Base-by-base conservation (phyloP, 2,797 vertebrate species). In the Loriculus beryllinus region DNA sequence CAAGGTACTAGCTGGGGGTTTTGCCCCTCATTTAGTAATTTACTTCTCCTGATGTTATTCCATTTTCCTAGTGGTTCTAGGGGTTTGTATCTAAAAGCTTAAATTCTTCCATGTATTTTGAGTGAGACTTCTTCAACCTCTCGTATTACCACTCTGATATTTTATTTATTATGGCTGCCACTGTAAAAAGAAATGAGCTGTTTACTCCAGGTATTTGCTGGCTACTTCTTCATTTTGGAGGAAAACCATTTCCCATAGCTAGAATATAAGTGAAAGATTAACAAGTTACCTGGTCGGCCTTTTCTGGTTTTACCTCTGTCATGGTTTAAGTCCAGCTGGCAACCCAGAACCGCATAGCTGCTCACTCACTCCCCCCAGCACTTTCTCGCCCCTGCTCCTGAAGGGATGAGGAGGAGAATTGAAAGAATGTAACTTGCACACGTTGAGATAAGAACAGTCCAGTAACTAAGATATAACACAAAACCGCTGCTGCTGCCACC, bases 1-100 rank as follows among this genome's bases (percentile, higher is more conserved):
- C 22, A 31, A 1, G 8, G 29, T 22, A 16, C 33, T 65, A 28
- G 1, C 25, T 43, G 17, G 13, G 6, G 4, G 0, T 2, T 9
- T 47, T 51, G 12, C 11, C 4, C 11, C 13, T 54, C 16, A n/a
- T 39, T 42, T 35, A 16, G 29, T 49, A 6, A 67, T 59, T 86
- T 48, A 49, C 6, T 14, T 23, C 3, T 48, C 42, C 9, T 31
- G 2, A 28, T 54, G 3, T 28, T 14, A 2, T 17, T 37, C 20
- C 17, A 10, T 28, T 87, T 48, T 80, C 7, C 35, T 59, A 42
- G 8, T 35, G 11, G 6, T 65, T 77, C 10, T n/a, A n/a, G 9
- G 9, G 7, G 6, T 37, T 77, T 51, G 12, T 48, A 14, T 22
- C 19, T n/a, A 25, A 68, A 77, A 74, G 8, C 16, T 59, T 1